Base-by-base conservation (phyloP, 2,113 vertebrate genomes). In the Apaloderma vittatum region DNA sequence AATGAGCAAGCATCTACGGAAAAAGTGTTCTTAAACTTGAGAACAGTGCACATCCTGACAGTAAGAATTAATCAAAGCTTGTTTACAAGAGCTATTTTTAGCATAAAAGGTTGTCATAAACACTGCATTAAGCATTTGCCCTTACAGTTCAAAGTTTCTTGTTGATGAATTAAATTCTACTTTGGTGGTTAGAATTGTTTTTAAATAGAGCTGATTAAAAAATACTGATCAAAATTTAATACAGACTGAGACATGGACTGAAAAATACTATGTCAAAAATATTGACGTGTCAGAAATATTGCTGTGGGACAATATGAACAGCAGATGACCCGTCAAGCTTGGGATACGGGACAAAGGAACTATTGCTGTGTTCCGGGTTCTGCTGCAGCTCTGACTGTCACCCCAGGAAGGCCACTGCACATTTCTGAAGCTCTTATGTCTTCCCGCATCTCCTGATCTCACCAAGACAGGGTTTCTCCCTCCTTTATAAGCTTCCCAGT, bases 31-130 rank as follows among this genome's bases (percentile, higher is more conserved):
- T 93, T 78, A 96, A 97, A 95, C 97, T 97, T 96, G 95, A 90
- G 95, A 97, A 96, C 95, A 86, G 80, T 70, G 94, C 93, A 98
- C 96, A 98, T 98, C 98, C 98, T 98, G 98, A 96, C 97, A 97
- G 96, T 97, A 93, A 94, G 97, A 98, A 98, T 98, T 97, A 98
- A 98, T 98, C 98, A 98, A 98, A 98, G 98, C 94, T 97, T 98
- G 98, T 98, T 98, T 98, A 98, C 96, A 37, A 61, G 72, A 76
- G 55, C 87, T 99, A 98, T 98, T 98, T 98, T 98, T 98, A 98
- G 98, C 97, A 96, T 97, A 82, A 98, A 98, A 98, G 96, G 88
- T 96, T 92, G 94, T 95, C 92, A 96, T 96, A 89, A 95, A 97
- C 96, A 94, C 91, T 89, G 74, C 43, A 92, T 86, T 48, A 55